phyloP scores from a whole-genome alignment of 1,140 invertebrate species.

The Lamellibrachia luymesi region DNA sequence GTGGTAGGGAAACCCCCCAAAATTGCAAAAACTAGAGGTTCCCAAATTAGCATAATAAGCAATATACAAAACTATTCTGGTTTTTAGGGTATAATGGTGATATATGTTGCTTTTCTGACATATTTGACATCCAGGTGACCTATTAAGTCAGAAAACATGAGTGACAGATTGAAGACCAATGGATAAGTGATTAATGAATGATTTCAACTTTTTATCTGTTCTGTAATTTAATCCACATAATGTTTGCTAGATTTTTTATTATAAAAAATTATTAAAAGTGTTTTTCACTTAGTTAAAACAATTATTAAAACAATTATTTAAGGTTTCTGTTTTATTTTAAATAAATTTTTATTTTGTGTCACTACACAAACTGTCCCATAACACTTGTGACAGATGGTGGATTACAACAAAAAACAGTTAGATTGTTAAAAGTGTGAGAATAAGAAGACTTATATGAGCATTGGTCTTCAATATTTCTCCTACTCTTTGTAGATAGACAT shows the following conservation, averaged over 20 bases:
- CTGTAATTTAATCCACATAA: not conserved
- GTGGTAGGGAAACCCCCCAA: too few relatives aligned
- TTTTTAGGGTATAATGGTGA: too few relatives aligned
- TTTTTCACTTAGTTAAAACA: too few relatives aligned
- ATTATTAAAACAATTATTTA: too few relatives aligned
- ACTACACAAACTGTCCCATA: too few relatives aligned
- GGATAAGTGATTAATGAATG: not conserved
- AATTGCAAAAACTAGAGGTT: too few relatives aligned
- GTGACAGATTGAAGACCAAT: not conserved
- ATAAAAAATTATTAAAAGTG: too few relatives aligned
- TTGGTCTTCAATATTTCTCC: slow-evolving; percentile 20
- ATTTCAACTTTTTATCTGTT: not conserved
- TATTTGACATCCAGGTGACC: not conserved
- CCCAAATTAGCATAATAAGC: too few relatives aligned
- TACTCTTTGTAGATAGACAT: slow-evolving; percentile 52
- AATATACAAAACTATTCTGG: too few relatives aligned
- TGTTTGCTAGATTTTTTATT: not conserved
- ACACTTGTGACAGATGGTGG: not conserved
- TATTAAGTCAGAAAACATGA: not conserved
- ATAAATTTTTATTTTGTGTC: not conserved
- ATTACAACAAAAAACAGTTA: not conserved
- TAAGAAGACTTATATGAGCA: slow-evolving; percentile 39
- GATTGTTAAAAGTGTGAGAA: not conserved
- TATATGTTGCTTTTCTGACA: too few relatives aligned
- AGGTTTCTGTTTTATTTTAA: not conserved